Evolutionary conservation across 2,888 invertebrate genomes (phyloP), one percentile per base, ranked within the genome.

Genomic region (Cataglyphis cursor): DNA sequence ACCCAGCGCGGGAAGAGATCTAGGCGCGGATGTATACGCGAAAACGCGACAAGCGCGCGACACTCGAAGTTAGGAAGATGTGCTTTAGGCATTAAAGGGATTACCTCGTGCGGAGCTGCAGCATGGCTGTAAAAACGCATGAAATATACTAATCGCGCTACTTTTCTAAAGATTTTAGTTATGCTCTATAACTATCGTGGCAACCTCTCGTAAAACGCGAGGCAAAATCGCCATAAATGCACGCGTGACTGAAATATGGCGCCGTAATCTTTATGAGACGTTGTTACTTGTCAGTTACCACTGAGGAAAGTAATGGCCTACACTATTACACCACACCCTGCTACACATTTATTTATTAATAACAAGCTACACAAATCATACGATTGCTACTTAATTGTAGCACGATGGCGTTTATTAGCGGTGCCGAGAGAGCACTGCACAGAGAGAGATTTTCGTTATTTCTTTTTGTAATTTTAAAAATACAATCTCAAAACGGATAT

Each of bases 241-340:
- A 87, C 84, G 86, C 89, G 84, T 85, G 90, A 90, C 86, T 90
- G 90, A 90, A 86, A 90, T 90, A 90, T 66, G 87, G 86, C 83
- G 85, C 44, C 66, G 81, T 90, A 89, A 90, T 89, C 84, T 90
- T 90, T 88, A 90, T 81, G 90, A 90, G 90, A 83, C 44, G 89
- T 85, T 89, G 85, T 90, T 90, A 88, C 90, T 84, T 90, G 90
- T 90, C 90, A 84, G 89, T 89, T 90, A 86, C 83, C 81, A 83
- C 62, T 82, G 82, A 86, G 84, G 80, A 86, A 84, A 82, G 88
- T 89, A 88, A 86, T 86, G 85, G 85, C 74, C 57, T 35, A 76
- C 51, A 65, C 83, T 81, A 82, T 84, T 89, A 85, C 84, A 83
- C 76, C 38, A 59, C 88, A 87, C 82, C 85, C 83, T 68, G 74